A percentile compares a stretch with the other conserved stretches of the same genome.
phyloP scores from a whole-genome alignment of 2,113 vertebrate genomes.

The Camelus dromedarius region DNA sequence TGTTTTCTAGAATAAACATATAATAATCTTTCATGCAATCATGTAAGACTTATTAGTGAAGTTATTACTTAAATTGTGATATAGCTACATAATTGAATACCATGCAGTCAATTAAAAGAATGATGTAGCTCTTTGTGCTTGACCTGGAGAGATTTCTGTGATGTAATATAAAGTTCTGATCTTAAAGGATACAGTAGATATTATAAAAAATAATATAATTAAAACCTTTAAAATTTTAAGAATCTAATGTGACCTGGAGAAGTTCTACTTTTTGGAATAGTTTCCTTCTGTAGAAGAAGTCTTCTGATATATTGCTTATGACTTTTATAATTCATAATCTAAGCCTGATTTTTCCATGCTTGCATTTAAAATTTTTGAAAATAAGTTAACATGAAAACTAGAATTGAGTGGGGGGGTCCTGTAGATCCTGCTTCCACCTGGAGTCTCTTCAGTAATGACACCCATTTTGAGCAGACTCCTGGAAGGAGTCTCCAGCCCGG shows the following conservation, averaged over 20 bases:
- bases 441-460: not conserved
- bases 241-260: not conserved
- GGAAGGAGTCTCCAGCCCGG: not conserved
- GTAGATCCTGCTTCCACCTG: not conserved
- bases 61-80: not conserved
- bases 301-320: not conserved
- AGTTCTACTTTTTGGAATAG: not conserved
- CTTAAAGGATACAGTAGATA: not conserved
- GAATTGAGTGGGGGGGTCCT: not conserved
- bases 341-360: not conserved
- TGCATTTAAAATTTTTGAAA: not conserved
- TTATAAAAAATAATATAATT: not conserved
- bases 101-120: not conserved
- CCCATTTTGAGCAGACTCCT: not conserved
- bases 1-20: conserved; percentile 33
- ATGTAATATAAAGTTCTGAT: not conserved
- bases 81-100: not conserved
- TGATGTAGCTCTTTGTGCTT: not conserved
- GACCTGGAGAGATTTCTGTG: not conserved
- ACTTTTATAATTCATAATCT: not conserved
- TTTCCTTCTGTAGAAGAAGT: not conserved
- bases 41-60: not conserved
- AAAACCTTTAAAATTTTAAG: not conserved
- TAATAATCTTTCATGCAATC: not conserved
- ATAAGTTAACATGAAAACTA: not conserved